Percentiles rank a stretch among this genome's conserved stretches.
Evolutionary conservation across 1,140 invertebrate species (phyloP).

Genomic region (Drosophila ohnishii): DNA sequence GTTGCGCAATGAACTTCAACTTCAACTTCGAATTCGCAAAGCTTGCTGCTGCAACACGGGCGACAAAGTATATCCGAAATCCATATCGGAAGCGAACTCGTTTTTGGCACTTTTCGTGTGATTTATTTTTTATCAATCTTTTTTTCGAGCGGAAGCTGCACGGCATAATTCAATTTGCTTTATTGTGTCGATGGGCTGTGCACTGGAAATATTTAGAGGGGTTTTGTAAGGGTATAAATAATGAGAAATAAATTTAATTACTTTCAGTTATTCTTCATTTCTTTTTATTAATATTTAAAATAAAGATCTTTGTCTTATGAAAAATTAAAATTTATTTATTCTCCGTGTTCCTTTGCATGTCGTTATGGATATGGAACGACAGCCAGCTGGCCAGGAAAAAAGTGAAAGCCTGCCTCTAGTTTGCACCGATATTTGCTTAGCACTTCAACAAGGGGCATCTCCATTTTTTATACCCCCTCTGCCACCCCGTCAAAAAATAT

Average conservation of each 20-base stretch:
- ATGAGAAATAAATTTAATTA: too few species aligned
- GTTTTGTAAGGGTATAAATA: background rate
- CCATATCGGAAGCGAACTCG: conserved; percentile 66
- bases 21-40: conserved; percentile 50
- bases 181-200: conserved; percentile 54
- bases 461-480: conserved; percentile 22
- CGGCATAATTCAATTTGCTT: conserved; percentile 52
- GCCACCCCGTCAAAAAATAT: background rate
- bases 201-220: background rate
- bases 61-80: conserved; percentile 54
- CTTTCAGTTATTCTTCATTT: background rate
- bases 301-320: background rate
- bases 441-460: conserved; percentile 36
- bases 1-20: conserved; percentile 74
- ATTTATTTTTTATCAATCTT: conserved; percentile 29
- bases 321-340: background rate
- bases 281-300: background rate
- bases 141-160: conserved; percentile 54
- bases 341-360: background rate
- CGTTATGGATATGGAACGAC: conserved; percentile 19
- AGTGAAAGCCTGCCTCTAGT: conserved; percentile 60
- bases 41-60: conserved; percentile 12
- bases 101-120: conserved; percentile 53
- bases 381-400: conserved; percentile 41
- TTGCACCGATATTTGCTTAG: conserved; percentile 31